Percentiles rank a stretch among this genome's conserved stretches.
Evolutionary conservation across 2,113 vertebrate species (phyloP).

Genomic region (Prionailurus viverrinus): DNA sequence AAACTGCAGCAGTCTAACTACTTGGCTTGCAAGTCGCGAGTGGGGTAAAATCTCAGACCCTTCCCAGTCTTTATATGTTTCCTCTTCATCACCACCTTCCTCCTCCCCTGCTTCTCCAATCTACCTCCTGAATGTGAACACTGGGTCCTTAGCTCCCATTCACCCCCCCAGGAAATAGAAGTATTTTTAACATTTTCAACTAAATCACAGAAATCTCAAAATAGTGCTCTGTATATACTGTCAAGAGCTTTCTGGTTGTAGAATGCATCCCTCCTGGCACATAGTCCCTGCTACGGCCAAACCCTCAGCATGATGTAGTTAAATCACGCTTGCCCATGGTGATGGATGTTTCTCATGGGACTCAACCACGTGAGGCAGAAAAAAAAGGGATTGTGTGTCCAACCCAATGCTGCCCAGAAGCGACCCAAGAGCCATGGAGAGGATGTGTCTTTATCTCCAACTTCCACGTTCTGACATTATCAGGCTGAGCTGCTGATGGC

Average conservation of each 20-base stretch:
- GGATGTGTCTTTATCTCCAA: not conserved
- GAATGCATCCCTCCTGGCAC: not conserved
- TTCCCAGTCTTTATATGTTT: not conserved
- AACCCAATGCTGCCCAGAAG: not conserved
- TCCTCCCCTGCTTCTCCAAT: not conserved
- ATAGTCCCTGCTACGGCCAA: not conserved
- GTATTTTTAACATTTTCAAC: not conserved
- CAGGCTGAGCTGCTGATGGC: not conserved
- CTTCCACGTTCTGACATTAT: not conserved
- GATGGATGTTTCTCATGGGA: not conserved
- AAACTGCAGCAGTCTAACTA: not conserved
- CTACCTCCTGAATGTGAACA: not conserved
- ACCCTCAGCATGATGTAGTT: not conserved
- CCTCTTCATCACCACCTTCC: not conserved
- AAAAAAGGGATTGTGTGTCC: not conserved
- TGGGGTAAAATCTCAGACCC: not conserved
- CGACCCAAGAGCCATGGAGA: not conserved
- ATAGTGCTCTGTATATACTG: not conserved
- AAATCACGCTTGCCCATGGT: not conserved
- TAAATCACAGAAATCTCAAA: slow-evolving; percentile 25
- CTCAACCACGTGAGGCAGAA: not conserved
- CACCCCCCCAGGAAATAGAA: not conserved
- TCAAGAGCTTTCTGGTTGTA: not conserved
- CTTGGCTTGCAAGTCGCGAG: not conserved
- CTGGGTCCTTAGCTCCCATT: not conserved